Evolutionary conservation across 1,140 invertebrate species (phyloP).

Genomic region (Calycopis cecrops): DNA sequence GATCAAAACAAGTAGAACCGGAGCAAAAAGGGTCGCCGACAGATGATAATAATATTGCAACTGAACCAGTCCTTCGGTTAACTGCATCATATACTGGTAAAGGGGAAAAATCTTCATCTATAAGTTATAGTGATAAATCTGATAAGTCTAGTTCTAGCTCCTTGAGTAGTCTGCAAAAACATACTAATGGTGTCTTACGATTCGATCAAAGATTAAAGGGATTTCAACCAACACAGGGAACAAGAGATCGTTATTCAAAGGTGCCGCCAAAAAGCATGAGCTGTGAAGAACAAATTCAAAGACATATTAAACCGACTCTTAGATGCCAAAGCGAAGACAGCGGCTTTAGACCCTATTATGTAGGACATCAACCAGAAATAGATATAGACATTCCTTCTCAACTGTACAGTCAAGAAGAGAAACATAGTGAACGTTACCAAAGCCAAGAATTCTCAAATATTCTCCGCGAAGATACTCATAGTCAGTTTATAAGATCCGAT

Average conservation of each 20-base stretch:
- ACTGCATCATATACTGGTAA: slow-evolving; percentile 48
- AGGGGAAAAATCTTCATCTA: slow-evolving; percentile 62
- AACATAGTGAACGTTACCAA: slow-evolving; percentile 77
- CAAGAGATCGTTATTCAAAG: slow-evolving; percentile 69
- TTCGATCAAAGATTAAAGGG: slow-evolving; percentile 63
- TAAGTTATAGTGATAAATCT: slow-evolving; percentile 71
- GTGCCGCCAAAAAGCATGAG: slow-evolving; percentile 72
- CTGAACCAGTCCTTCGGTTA: slow-evolving; percentile 54
- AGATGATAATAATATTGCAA: slow-evolving; percentile 32
- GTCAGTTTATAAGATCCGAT: slow-evolving; percentile 60
- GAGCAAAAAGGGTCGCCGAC: slow-evolving; percentile 22
- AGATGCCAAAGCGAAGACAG: slow-evolving; percentile 77
- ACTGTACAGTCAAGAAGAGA: slow-evolving; percentile 77
- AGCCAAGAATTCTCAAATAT: slow-evolving; percentile 78
- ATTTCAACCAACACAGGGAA: slow-evolving; percentile 41
- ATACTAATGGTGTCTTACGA: slow-evolving; percentile 54
- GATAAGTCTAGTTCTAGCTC: slow-evolving; percentile 74
- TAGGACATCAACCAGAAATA: slow-evolving; percentile 61
- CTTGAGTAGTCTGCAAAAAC: slow-evolving; percentile 67
- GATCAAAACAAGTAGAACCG: slow-evolving; percentile 17
- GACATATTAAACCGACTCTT: slow-evolving; percentile 52
- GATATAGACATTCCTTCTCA: slow-evolving; percentile 71
- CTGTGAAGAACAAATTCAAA: slow-evolving; percentile 65
- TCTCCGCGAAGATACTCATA: slow-evolving; percentile 52
- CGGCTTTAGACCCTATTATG: slow-evolving; percentile 60